Conservation (phyloP, 2,888 invertebrate genomes). For the Odontocolon sp. region DNA sequence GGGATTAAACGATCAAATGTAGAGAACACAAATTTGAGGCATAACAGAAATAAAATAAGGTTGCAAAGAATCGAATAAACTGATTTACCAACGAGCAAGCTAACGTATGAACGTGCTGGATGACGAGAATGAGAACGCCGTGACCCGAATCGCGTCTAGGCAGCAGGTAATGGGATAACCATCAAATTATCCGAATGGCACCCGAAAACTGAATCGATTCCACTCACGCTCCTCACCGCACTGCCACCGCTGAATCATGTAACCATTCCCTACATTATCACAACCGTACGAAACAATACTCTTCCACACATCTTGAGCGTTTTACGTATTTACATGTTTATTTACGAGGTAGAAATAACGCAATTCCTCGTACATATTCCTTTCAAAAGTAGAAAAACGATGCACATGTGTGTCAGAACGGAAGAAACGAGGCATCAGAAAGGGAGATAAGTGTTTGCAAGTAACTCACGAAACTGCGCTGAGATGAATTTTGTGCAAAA, state of each 20-base stretch:
- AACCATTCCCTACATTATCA: not conserved
- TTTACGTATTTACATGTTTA: conserved; percentile 51
- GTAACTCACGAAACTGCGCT: conserved; percentile 43
- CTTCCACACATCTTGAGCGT: not conserved
- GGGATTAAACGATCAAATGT: not conserved
- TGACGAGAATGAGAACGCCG: conserved; percentile 10
- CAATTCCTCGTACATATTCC: conserved; percentile 11
- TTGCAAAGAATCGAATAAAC: not conserved
- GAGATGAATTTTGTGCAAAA: conserved; percentile 30
- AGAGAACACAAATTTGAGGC: not conserved
- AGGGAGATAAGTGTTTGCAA: conserved; percentile 20
- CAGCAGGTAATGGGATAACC: conserved; percentile 46
- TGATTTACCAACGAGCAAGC: conserved; percentile 26
- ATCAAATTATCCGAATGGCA: conserved; percentile 55
- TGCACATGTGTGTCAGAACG: conserved; percentile 3
- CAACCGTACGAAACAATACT: not conserved
- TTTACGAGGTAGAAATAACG: conserved; percentile 36
- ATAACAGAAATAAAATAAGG: not conserved
- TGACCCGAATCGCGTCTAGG: conserved; percentile 32
- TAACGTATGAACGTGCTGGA: conserved; percentile 9
- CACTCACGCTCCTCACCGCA: conserved; percentile 38
- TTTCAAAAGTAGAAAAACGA: not conserved
- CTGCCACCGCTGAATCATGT: not conserved
- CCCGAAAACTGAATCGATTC: conserved; percentile 53
- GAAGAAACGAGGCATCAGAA: conserved; percentile 16